These are phyloP conservation scores for Choristoneura rosaceana DNA, from an alignment of 2,888 invertebrate genomes.

Conservation along the genomic window DNA sequence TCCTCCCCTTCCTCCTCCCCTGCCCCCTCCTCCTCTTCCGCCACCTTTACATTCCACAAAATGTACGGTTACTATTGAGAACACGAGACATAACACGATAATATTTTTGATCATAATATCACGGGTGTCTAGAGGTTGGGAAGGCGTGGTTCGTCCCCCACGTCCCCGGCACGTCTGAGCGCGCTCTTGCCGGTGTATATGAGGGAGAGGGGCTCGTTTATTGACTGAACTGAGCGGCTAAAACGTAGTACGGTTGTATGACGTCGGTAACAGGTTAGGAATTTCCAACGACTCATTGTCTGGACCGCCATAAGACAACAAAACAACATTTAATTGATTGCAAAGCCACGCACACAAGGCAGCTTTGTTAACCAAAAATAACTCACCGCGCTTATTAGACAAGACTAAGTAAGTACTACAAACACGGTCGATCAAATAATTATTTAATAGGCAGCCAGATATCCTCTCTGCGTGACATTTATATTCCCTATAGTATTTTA, in stretches of 20 bases:
- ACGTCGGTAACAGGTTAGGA: conserved; percentile 1
- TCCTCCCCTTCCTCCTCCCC: conserved; percentile 17
- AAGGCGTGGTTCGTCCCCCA: conserved; percentile 26
- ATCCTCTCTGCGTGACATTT: not conserved
- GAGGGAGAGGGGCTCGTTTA: conserved; percentile 18
- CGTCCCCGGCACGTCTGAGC: conserved; percentile 19
- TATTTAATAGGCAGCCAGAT: not conserved
- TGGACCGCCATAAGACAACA: not conserved
- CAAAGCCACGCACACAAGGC: too few species aligned
- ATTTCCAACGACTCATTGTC: not conserved
- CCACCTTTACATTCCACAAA: conserved; percentile 20
- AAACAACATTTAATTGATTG: not conserved
- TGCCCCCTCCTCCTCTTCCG: conserved; percentile 17
- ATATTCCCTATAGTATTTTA: too few species aligned
- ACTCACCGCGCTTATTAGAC: not conserved
- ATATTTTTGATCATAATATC: conserved; percentile 23
- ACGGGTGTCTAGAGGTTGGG: not conserved
- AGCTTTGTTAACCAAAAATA: not conserved
- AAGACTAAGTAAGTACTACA: not conserved
- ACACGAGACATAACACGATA: conserved; percentile 17
- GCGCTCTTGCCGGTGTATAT: conserved; percentile 5
- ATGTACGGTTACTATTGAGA: conserved; percentile 1
- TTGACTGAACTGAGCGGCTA: conserved; percentile 27
- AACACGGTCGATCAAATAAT: not conserved
- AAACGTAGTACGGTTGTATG: not conserved